Conservation (phyloP, 2,113 vertebrate species). For the Vireo altiloquus region DNA sequence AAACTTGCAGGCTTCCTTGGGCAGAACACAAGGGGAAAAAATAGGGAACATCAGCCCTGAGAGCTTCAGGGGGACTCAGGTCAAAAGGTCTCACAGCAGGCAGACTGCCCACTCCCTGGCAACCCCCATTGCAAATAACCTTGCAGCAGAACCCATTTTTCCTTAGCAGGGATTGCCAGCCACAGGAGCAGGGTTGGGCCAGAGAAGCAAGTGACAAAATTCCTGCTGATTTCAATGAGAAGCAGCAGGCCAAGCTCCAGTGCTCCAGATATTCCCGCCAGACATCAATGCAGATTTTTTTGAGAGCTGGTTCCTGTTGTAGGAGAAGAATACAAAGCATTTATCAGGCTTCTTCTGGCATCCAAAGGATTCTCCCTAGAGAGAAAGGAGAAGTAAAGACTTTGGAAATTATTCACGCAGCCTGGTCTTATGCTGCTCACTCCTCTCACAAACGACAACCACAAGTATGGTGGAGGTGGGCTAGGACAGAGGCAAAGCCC, state of each 20-base stretch:
- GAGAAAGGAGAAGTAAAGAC: neutral
- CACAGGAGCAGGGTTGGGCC: neutral
- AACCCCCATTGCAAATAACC: neutral
- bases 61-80: neutral
- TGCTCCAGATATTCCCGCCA: neutral
- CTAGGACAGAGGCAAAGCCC: neutral
- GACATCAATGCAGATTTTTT: neutral
- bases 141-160: neutral
- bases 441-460: neutral
- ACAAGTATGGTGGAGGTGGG: fast-evolving
- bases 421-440: neutral
- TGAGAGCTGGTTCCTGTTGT: neutral
- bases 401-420: neutral
- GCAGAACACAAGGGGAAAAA: neutral
- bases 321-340: neutral
- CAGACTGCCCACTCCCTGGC: neutral
- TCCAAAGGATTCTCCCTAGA: neutral
- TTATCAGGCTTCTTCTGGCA: neutral
- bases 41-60: neutral
- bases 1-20: neutral
- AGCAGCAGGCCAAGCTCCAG: neutral
- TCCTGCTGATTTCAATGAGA: neutral
- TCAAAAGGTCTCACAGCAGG: neutral
- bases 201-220: neutral
- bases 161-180: neutral